Evolutionary conservation across 1,140 invertebrate genomes (phyloP).

Genomic region (Caerostris darwini): DNA sequence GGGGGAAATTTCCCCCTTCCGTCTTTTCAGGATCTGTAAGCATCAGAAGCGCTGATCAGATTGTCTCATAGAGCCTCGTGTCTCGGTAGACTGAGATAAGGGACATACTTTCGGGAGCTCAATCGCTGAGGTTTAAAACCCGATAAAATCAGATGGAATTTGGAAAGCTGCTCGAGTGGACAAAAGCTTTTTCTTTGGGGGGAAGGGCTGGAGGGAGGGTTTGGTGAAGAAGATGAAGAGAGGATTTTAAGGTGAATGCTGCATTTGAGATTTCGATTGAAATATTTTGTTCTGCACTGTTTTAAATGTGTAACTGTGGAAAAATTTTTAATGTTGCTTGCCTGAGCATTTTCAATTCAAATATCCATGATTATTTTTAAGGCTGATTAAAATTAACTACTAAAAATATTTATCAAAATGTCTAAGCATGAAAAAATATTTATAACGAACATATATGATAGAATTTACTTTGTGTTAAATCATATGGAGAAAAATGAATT

Average conservation of each 20-base stretch:
- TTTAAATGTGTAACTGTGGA: too few species aligned
- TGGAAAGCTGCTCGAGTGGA: conserved; percentile 29
- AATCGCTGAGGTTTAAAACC: conserved; percentile 53
- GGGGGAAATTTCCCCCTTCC: not conserved
- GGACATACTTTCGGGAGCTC: conserved; percentile 11
- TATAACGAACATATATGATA: too few species aligned
- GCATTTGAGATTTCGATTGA: too few species aligned
- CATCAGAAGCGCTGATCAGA: conserved; percentile 52
- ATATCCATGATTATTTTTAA: too few species aligned
- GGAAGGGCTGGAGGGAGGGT: not conserved
- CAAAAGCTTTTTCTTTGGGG: not conserved
- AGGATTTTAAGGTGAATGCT: not conserved
- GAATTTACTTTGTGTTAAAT: too few species aligned
- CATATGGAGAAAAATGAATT: too few species aligned
- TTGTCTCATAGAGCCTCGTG: not conserved
- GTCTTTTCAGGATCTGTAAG: conserved; percentile 26
- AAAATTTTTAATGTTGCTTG: too few species aligned
- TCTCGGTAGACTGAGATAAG: conserved; percentile 28
- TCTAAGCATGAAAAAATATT: too few species aligned
- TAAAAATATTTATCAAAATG: too few species aligned
- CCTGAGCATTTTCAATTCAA: too few species aligned
- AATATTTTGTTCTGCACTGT: too few species aligned
- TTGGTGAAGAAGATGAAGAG: not conserved
- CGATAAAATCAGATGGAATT: conserved; percentile 59
- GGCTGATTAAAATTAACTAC: too few species aligned